Evolutionary conservation across 2,888 invertebrate species (phyloP).

Genomic region (Philonicus albiceps): DNA sequence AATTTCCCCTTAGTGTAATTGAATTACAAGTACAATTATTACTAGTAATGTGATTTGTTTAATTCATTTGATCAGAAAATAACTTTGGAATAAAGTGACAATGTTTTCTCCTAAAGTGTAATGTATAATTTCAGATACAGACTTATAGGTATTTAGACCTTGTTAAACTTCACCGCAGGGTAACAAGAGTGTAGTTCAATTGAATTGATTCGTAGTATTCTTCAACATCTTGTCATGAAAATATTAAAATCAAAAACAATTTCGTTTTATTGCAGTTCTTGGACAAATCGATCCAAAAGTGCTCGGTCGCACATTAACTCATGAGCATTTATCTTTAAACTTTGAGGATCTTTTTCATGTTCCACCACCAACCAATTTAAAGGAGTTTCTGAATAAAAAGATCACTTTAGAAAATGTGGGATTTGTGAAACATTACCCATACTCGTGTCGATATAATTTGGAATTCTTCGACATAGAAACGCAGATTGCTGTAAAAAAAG

Average conservation of each 20-base stretch:
- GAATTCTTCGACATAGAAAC: constrained; percentile 69
- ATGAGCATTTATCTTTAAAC: constrained; percentile 76
- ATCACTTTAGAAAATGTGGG: constrained; percentile 70
- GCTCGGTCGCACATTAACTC: constrained; percentile 75
- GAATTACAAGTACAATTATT: not conserved
- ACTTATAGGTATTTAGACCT: no score
- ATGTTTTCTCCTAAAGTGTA: not conserved
- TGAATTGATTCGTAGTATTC: no score
- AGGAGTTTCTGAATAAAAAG: constrained; percentile 63
- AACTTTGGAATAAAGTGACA: not conserved
- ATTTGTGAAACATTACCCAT: constrained; percentile 76
- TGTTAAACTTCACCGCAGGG: not conserved
- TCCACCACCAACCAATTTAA: constrained; percentile 65
- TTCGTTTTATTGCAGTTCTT: constrained; percentile 65
- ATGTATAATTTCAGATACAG: not conserved
- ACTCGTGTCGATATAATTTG: constrained; percentile 73
- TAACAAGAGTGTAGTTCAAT: not conserved
- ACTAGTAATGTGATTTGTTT: not conserved
- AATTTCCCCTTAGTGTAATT: not conserved
- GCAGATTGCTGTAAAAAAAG: constrained; percentile 69
- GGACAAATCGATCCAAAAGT: constrained; percentile 67
- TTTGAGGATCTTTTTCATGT: constrained; percentile 69
- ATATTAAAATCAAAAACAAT: no score
- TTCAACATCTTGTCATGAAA: no score
- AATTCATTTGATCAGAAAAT: not conserved